A percentile compares a stretch with the other conserved stretches of the same genome.
Conservation (phyloP, 2,113 vertebrate genomes). For the Gopherus evgoodei region DNA sequence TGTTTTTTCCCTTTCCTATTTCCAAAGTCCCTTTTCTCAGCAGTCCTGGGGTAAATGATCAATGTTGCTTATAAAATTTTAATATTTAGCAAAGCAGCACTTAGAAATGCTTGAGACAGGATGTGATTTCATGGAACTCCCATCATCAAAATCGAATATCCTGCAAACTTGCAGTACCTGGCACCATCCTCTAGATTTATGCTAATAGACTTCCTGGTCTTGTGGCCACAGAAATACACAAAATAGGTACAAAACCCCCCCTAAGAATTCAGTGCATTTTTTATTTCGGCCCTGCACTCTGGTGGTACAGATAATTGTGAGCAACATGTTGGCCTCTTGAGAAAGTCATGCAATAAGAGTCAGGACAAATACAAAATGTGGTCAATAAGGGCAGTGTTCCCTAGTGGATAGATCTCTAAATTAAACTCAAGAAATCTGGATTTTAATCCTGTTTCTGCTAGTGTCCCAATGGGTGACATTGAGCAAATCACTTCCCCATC, state of each 20-base stretch:
- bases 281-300: neutral
- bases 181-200: neutral
- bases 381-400: neutral
- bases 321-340: neutral
- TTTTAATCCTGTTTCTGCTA: neutral
- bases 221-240: neutral
- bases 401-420: neutral
- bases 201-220: neutral
- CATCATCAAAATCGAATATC: neutral
- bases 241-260: neutral
- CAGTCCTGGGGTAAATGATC: neutral
- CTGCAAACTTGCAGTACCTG: neutral
- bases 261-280: neutral
- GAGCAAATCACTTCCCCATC: neutral
- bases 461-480: neutral
- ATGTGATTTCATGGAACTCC: neutral
- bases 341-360: neutral
- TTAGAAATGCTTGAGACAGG: accelerated
- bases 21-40: neutral
- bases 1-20: neutral
- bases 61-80: neutral
- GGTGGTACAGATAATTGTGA: neutral
- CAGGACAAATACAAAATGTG: neutral
- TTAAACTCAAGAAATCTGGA: neutral
- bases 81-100: neutral